Evolutionary conservation across 2,888 invertebrate species (phyloP).

Genomic region (Smittia sp.): DNA sequence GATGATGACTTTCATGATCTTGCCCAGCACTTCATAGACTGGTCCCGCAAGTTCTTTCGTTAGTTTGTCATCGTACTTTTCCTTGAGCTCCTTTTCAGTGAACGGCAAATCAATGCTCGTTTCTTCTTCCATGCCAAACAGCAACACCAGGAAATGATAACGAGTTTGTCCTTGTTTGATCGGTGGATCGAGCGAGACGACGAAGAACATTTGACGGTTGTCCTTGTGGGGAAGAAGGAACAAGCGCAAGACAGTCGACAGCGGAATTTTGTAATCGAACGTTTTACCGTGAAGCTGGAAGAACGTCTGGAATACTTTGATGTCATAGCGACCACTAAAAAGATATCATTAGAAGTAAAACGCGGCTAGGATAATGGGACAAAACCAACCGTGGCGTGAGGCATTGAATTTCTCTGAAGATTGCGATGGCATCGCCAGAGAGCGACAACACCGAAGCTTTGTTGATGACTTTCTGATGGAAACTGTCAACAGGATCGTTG

Average conservation of each 20-base stretch:
- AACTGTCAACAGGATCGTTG: conserved; percentile 92
- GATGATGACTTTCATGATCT: conserved; percentile 94
- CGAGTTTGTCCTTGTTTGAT: conserved; percentile 99
- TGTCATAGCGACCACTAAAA: conserved; percentile 71
- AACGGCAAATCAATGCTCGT: conserved; percentile 87
- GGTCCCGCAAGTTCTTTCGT: conserved; percentile 87
- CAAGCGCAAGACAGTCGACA: conserved; percentile 90
- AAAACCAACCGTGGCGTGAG: conserved; percentile 84
- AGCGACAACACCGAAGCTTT: conserved; percentile 98
- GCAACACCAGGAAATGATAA: conserved; percentile 91
- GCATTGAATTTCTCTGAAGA: conserved; percentile 94
- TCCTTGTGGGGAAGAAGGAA: conserved; percentile 97
- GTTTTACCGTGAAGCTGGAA: conserved; percentile 96
- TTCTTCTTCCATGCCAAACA: conserved; percentile 94
- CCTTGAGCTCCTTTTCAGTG: conserved; percentile 85
- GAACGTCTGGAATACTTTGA: conserved; percentile 86
- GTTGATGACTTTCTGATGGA: conserved; percentile 93
- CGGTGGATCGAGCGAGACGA: conserved; percentile 95
- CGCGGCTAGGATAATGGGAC: conserved; percentile 25
- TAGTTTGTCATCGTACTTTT: conserved; percentile 91
- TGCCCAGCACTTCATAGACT: conserved; percentile 92
- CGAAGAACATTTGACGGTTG: conserved; percentile 97
- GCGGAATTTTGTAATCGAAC: conserved; percentile 99
- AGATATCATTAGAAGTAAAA: conserved; percentile 9
- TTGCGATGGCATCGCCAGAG: conserved; percentile 96